phyloP scores from a whole-genome alignment of 2,797 vertebrate species.

The Varecia variegata region DNA sequence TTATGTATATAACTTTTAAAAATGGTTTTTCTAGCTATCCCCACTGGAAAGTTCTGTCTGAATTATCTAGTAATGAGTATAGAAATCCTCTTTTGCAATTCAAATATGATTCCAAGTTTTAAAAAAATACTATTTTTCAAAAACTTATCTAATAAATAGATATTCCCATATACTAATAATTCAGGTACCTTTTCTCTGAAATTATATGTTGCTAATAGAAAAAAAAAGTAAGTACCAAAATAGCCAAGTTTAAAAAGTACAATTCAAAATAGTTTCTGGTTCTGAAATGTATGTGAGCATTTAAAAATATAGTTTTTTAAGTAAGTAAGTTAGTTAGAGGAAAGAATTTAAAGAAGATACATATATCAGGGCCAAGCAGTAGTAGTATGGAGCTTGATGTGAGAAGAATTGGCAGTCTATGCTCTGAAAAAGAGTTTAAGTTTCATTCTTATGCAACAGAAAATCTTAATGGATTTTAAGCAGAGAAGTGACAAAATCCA shows the following conservation, averaged over 20 bases:
- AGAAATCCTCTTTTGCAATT: background rate
- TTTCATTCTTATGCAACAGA: background rate
- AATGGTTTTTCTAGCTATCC: background rate
- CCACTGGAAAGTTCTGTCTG: background rate
- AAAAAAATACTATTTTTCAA: background rate
- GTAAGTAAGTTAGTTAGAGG: background rate
- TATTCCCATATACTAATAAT: background rate
- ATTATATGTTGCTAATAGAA: background rate
- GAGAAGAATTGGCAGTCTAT: background rate
- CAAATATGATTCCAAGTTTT: background rate
- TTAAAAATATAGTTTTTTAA: background rate
- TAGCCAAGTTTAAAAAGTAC: background rate
- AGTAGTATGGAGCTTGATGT: background rate
- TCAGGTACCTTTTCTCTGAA: background rate
- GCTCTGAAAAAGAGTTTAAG: background rate
- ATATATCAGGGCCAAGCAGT: no score
- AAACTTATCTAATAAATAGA: background rate
- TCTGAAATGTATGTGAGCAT: background rate
- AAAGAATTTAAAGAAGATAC: background rate
- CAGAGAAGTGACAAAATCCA: background rate
- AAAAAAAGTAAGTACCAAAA: background rate
- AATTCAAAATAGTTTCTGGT: background rate
- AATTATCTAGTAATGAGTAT: background rate
- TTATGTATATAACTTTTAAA: background rate
- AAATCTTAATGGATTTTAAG: background rate